Conservation (phyloP, 2,113 vertebrate genomes). For the Cyphomyrus discorhynchus region DNA sequence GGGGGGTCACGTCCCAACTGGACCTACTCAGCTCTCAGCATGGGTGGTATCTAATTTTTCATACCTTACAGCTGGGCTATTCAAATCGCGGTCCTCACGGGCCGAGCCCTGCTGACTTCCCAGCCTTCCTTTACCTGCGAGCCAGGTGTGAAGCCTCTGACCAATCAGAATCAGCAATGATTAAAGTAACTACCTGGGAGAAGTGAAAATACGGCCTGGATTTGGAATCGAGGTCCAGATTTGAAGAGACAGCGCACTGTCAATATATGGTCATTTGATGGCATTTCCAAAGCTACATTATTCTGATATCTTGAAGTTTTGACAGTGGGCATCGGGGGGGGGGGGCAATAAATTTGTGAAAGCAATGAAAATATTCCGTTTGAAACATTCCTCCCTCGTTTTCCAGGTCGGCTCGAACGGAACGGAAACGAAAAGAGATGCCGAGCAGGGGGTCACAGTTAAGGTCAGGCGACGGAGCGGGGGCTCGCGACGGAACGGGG, state of each 20-base stretch:
- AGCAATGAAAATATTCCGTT: neutral
- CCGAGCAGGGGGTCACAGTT: neutral
- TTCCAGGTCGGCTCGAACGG: neutral
- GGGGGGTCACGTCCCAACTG: neutral
- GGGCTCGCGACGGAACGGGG: neutral
- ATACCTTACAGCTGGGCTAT: neutral
- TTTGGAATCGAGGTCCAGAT: neutral
- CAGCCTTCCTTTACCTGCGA: neutral
- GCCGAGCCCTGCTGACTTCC: neutral
- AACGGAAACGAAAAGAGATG: neutral
- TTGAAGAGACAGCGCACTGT: neutral
- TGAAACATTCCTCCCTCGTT: neutral
- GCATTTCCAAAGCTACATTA: neutral
- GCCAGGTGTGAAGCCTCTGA: neutral
- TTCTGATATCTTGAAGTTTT: neutral
- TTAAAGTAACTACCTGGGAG: neutral
- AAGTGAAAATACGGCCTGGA: neutral
- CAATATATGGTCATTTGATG: neutral
- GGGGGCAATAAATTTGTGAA: neutral
- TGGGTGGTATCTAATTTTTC: neutral
- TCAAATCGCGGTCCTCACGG: neutral
- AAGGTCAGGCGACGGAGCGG: neutral
- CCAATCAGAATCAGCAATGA: neutral
- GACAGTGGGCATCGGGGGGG: too few relatives aligned
- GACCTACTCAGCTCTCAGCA: too few relatives aligned